A percentile compares a stretch with the other conserved stretches of the same genome.
Evolutionary conservation across 2,888 invertebrate species (phyloP).

Genomic region (Brachynemurus nebulosus): DNA sequence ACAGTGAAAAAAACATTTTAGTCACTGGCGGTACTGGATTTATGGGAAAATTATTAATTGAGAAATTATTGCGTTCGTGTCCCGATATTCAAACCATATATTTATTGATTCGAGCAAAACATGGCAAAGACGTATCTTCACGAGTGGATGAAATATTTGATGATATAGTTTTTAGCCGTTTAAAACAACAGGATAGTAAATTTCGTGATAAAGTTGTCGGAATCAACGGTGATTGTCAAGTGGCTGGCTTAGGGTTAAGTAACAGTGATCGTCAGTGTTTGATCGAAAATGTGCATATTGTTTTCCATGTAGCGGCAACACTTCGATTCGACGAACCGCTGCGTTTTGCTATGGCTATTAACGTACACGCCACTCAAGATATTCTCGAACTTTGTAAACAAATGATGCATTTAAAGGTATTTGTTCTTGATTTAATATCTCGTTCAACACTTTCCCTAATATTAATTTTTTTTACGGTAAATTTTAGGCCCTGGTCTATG

Average conservation of each 20-base stretch:
- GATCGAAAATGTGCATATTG: constrained; percentile 48
- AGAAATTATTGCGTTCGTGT: constrained; percentile 45
- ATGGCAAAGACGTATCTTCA: constrained; percentile 47
- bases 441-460: too few relatives aligned
- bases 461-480: too few relatives aligned
- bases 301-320: constrained; percentile 86
- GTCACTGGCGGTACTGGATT: constrained; percentile 40
- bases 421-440: too few relatives aligned
- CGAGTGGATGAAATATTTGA: constrained; percentile 55
- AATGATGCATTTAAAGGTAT: constrained; percentile 56
- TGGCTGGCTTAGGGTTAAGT: constrained; percentile 48
- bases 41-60: constrained; percentile 39
- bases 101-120: constrained; percentile 40
- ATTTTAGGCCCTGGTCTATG: constrained; percentile 61
- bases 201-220: constrained; percentile 53
- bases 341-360: constrained; percentile 60
- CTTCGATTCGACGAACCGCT: constrained; percentile 79
- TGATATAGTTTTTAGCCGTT: constrained; percentile 42
- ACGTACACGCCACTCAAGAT: constrained; percentile 62
- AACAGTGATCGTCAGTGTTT: constrained; percentile 44
- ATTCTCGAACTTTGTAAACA: constrained; percentile 57
- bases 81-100: constrained; percentile 39
- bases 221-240: constrained; percentile 52
- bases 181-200: constrained; percentile 39
- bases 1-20: constrained; percentile 27